Conservation (phyloP, 2,888 invertebrate genomes). For the Dastarcus helophoroides region DNA sequence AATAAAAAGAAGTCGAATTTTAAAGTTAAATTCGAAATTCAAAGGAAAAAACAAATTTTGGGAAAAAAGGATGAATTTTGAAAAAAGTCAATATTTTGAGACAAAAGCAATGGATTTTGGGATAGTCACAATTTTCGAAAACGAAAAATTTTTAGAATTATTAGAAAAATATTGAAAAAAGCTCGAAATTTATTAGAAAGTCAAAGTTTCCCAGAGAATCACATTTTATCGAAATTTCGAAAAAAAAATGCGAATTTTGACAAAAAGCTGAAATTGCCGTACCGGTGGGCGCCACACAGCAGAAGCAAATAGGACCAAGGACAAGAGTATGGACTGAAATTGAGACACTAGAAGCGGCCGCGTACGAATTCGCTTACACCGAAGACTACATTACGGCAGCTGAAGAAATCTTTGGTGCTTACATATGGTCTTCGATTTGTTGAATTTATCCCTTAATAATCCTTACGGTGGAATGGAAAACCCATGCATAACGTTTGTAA, state of each 20-base stretch:
- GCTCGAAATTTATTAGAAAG: no score
- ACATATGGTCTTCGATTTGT: slow-evolving; percentile 82
- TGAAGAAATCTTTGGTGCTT: slow-evolving; percentile 74
- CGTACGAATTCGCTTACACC: slow-evolving; percentile 82
- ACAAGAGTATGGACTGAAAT: slow-evolving; percentile 85
- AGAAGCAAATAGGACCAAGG: slow-evolving; percentile 63
- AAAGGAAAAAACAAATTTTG: no score
- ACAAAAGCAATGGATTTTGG: no score
- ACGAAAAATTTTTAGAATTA: slow-evolving; percentile 5
- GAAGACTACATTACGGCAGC: slow-evolving; percentile 72
- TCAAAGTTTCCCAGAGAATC: no score
- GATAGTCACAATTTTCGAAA: no score
- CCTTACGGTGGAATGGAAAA: slow-evolving; percentile 98
- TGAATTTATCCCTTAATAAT: slow-evolving; percentile 87
- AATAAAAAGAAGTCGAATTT: no score
- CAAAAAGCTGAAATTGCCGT: no score
- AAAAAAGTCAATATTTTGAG: no score
- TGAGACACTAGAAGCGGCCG: slow-evolving; percentile 68
- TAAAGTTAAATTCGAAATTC: no score
- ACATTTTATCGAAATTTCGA: no score
- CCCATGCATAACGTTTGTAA: slow-evolving; percentile 90
- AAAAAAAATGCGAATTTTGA: no score
- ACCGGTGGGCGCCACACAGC: slow-evolving; percentile 73
- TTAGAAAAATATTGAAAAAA: slow-evolving; percentile 6
- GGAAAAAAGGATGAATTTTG: no score